Percentiles rank a stretch among this genome's conserved stretches.
Evolutionary conservation across 2,797 vertebrate species (phyloP).

Genomic region (Melanotaenia nigrans): DNA sequence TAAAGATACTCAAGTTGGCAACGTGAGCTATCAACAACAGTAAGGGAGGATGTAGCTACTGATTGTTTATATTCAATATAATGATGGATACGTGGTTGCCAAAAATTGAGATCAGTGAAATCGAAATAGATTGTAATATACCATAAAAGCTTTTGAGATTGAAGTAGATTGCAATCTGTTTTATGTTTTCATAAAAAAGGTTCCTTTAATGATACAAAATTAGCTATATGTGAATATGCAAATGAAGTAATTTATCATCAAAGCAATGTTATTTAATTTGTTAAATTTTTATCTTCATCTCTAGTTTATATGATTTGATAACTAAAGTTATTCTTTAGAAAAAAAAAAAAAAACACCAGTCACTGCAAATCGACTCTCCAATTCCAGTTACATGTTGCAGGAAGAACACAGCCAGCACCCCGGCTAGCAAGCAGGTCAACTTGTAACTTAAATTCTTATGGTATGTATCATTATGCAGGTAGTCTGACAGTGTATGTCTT

Average conservation of each 20-base stretch:
- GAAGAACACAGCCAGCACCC: not conserved
- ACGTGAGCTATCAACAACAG: constrained; percentile 37
- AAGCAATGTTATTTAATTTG: not conserved
- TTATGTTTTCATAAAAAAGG: not conserved
- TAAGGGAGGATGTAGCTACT: constrained; percentile 26
- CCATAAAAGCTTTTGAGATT: not conserved
- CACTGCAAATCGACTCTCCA: not conserved
- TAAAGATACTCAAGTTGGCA: constrained; percentile 58
- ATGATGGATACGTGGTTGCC: not conserved
- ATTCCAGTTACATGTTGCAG: not conserved
- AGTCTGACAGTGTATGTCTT: not conserved
- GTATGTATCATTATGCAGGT: not conserved
- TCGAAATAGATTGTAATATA: not conserved
- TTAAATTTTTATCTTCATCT: not conserved
- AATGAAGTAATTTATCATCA: not conserved
- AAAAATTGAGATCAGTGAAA: not conserved
- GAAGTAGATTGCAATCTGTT: not conserved
- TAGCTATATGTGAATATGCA: not conserved
- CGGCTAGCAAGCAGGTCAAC: not conserved
- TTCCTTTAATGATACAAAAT: not conserved
- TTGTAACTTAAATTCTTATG: not conserved
- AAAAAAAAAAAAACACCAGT: not conserved
- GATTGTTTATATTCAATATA: not conserved
- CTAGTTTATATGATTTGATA: not conserved
- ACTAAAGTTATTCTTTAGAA: not conserved